Evolutionary conservation across 2,797 vertebrate species (phyloP).

Genomic region (Acanthornis magna): DNA sequence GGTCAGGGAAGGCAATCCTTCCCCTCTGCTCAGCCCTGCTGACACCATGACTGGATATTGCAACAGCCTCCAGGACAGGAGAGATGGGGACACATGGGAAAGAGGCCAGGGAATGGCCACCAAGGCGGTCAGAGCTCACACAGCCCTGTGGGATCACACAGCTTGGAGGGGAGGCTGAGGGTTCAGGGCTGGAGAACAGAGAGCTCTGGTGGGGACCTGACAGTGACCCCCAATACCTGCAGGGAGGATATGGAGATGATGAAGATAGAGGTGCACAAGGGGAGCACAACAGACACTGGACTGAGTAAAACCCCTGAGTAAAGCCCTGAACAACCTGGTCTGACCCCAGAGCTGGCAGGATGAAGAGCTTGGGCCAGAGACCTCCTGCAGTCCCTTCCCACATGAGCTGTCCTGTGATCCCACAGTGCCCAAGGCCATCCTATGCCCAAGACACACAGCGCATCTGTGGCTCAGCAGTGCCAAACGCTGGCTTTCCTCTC

Average conservation of each 20-base stretch:
- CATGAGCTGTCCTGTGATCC: background rate
- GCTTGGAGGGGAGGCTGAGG: background rate
- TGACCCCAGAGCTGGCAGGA: background rate
- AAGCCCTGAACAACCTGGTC: background rate
- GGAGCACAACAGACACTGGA: background rate
- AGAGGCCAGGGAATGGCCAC: background rate
- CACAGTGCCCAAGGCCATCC: background rate
- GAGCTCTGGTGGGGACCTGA: background rate
- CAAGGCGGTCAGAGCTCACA: background rate
- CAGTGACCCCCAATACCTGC: background rate
- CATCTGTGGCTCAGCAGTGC: background rate
- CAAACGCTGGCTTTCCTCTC: background rate
- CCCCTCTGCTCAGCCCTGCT: background rate
- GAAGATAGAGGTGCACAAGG: background rate
- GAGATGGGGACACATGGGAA: background rate
- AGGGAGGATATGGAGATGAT: background rate
- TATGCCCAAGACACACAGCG: background rate
- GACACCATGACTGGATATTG: background rate
- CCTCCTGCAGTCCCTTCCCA: background rate
- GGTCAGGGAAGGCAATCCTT: fast-evolving
- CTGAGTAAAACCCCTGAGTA: background rate
- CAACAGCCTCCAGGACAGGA: background rate
- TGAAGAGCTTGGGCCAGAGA: background rate
- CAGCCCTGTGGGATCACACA: background rate
- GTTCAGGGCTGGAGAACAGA: background rate